Evolutionary conservation across 2,888 invertebrate genomes (phyloP), one percentile per base, ranked within the genome.

Genomic region (Caradrina clavipalpis): DNA sequence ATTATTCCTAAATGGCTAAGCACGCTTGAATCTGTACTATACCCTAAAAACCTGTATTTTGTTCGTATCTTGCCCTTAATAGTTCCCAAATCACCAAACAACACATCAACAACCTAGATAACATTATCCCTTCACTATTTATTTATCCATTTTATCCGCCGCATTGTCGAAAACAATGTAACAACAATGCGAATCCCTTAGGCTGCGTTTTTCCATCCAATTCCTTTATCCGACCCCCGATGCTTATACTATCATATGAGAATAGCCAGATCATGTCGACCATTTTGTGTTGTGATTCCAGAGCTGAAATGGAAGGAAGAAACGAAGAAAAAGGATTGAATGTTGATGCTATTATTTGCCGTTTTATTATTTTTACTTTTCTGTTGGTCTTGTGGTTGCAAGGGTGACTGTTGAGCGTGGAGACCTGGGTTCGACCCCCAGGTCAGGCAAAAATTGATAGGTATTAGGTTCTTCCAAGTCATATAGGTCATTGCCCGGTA

Each of bases 121-220:
- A 42, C n/a, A 35, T 35, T 42, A 42, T 11, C 31, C 53, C 4
- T 7, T 22, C 31, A 11, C 19, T 50, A 55, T 73, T 42, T 70
- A 73, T 70, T 74, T 62, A 54, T 74, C 74, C 22, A 65, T 74
- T 74, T 65, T 17, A 8, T 22, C 17, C 22, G 42, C 74, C 42
- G 49, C 49, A 50, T 65, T 55, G 65, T 22, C 19, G 42, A 31
- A 65, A 50, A 55, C 31, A 54, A 49, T 54, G 65, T 35, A 42
- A 64, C 31, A 74, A 74, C 47, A 64, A 42, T n/a, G 42, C 13
- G 13, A 55, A 74, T 70, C 66, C 75, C 54, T 65, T 70, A 74
- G 22, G 54, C 42, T 70, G 74, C 70, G 19, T 50, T 70, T 64
- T 49, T 17, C 35, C n/a, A 15, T 35, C 17, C 35, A 66, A 75